Conservation (phyloP, 2,888 invertebrate genomes). For the Torymus auratus region DNA sequence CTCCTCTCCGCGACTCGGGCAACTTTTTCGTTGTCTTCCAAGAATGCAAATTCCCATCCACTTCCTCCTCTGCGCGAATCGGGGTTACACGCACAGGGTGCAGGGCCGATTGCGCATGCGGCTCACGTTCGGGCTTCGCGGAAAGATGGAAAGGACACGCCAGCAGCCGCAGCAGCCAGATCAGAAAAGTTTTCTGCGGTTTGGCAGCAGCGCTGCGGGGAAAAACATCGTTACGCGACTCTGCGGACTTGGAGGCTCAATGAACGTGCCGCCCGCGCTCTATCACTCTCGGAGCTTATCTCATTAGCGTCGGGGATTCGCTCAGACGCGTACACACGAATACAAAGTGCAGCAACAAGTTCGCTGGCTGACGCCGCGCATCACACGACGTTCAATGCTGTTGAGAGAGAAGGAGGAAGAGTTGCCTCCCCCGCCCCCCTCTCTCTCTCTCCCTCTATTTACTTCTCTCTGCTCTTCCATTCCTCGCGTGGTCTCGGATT, state of each 20-base stretch:
- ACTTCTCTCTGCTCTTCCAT: too few species aligned
- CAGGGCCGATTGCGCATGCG: constrained; percentile 26
- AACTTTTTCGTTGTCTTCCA: constrained; percentile 33
- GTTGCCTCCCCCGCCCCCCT: not conserved
- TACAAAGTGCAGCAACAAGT: constrained; percentile 53
- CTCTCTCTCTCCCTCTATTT: not conserved
- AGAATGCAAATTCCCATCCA: constrained; percentile 44
- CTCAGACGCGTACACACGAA: constrained; percentile 8
- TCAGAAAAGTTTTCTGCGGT: constrained; percentile 39
- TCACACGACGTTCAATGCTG: too few species aligned
- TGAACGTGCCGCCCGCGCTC: too few species aligned
- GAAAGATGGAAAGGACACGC: constrained; percentile 5
- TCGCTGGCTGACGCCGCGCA: too few species aligned
- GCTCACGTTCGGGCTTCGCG: constrained; percentile 21
- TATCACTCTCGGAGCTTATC: constrained; percentile 13
- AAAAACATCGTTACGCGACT: too few species aligned
- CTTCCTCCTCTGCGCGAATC: not conserved
- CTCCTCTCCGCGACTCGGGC: not conserved
- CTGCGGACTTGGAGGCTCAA: too few species aligned
- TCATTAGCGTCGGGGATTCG: constrained; percentile 32
- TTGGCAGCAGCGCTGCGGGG: too few species aligned
- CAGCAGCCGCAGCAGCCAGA: not conserved
- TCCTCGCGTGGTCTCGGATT: too few species aligned
- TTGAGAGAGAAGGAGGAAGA: too few species aligned
- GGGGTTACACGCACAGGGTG: not conserved